Base-by-base conservation (phyloP, 2,797 vertebrate species). In the Danio jaintianensis region DNA sequence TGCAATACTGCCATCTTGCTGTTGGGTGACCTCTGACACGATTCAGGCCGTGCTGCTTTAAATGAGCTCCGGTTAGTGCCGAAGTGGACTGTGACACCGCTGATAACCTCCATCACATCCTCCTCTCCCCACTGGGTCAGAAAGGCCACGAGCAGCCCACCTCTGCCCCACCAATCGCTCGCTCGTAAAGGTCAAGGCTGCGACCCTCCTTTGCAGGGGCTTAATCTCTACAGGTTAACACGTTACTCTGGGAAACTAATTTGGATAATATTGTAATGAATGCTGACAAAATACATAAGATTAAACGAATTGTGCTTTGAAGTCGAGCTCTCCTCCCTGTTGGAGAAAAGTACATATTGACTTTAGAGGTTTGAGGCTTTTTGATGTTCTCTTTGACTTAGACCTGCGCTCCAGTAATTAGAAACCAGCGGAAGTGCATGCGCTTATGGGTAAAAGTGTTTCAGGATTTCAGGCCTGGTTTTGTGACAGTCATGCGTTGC, bases 281-380 rank as follows among this genome's bases (percentile, higher is more conserved):
- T 88, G 83, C 83, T 73, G 87, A 82, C 86, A 89, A 85, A 89
- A 89, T 89, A 89, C 84, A 87, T 89, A 88, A 86, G 89, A 90
- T 90, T 89, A 90, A 89, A 88, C 87, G 86, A 84, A 77, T 74
- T 58, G 29, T 47, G 86, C 91, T 86, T 93, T 93, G 92, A 93
- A 93, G 91, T 87, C 58, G 40, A 82, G 80, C 85, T 83, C 83
- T 45, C 83, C 83, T 84, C 89, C 87, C 93, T 84, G 90, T 87
- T 92, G 92, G 93, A 92, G 88, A 92, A 93, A 89, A 90, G 88
- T 90, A 93, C 92, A 93, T 91, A 91, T 92, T 93, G 89, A 93
- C 92, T 92, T 90, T 91, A 85, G 22, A 88, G 90, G 90, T 92
- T 93, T 87, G 89, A 84, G 84, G 90, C 90, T 89, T 93, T 89